Percentiles rank a stretch among this genome's conserved stretches.
Conservation (phyloP, 2,888 invertebrate species). For the Epistrophe eligans region DNA sequence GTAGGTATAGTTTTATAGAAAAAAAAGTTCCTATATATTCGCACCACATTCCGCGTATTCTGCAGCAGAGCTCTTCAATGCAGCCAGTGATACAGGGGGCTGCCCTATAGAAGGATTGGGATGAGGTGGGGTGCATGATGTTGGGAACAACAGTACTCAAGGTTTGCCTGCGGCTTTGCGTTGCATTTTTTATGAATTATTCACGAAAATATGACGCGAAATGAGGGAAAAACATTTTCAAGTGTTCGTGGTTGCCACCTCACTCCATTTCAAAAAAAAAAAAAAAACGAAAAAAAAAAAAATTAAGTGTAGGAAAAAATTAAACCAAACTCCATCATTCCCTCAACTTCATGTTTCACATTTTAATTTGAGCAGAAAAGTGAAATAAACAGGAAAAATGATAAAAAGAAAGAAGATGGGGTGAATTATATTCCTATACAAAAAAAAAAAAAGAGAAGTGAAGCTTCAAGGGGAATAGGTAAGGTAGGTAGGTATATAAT, state of each 20-base stretch:
- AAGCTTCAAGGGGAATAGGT: constrained; percentile 24
- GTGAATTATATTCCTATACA: constrained; percentile 19
- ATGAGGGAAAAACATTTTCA: constrained; percentile 74
- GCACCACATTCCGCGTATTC: constrained; percentile 49
- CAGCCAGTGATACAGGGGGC: constrained; percentile 46
- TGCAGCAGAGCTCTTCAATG: constrained; percentile 55
- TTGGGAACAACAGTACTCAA: constrained; percentile 69
- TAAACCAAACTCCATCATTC: constrained; percentile 52
- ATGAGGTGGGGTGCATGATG: constrained; percentile 40
- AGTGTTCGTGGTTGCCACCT: constrained; percentile 70
- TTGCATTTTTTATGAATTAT: constrained; percentile 71
- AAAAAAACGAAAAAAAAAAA: neutral
- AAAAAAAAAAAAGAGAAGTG: constrained; percentile 21
- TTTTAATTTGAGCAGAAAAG: constrained; percentile 73
- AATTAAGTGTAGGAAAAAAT: constrained; percentile 30
- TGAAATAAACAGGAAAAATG: constrained; percentile 70
- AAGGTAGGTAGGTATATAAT: neutral
- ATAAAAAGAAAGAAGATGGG: constrained; percentile 32
- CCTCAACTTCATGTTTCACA: constrained; percentile 67
- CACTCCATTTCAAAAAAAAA: constrained; percentile 17
- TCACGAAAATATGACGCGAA: constrained; percentile 76
- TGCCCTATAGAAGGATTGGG: neutral
- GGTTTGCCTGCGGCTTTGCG: constrained; percentile 70
- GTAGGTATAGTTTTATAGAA: constrained; percentile 31
- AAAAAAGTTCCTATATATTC: constrained; percentile 50